Conservation (phyloP, 2,888 invertebrate genomes). For the Eristalinus sepulchralis region DNA sequence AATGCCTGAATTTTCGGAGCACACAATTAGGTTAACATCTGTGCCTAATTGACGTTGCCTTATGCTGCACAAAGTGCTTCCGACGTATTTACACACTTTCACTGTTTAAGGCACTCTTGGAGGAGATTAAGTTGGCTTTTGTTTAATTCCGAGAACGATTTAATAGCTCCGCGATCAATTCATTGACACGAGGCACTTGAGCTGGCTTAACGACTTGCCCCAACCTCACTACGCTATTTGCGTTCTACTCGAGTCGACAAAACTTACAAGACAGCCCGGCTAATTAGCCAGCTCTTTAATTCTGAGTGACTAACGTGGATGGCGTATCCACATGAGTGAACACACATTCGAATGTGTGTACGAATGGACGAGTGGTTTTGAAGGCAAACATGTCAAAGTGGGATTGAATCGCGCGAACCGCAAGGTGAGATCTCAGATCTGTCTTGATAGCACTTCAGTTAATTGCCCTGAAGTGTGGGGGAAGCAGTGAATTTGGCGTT, state of each 20-base stretch:
- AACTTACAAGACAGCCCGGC: neutral
- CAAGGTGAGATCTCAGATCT: constrained; percentile 32
- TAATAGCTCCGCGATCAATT: neutral
- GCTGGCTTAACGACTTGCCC: neutral
- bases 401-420: constrained; percentile 16
- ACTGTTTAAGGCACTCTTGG: neutral
- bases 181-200: neutral
- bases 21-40: neutral
- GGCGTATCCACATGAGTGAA: neutral
- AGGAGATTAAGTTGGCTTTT: neutral
- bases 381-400: constrained; percentile 21
- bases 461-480: constrained; percentile 9
- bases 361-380: neutral
- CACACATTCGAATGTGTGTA: neutral
- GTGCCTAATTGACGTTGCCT: neutral
- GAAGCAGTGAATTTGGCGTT: neutral
- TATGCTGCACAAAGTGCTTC: neutral
- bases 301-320: constrained; percentile 12
- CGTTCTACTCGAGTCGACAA: constrained; percentile 3
- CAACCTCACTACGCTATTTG: neutral
- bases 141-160: neutral
- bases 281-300: constrained; percentile 16
- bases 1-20: neutral
- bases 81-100: neutral
- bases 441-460: neutral